Base-by-base conservation (phyloP, 2,797 vertebrate species). In the Anabacerthia variegaticeps region DNA sequence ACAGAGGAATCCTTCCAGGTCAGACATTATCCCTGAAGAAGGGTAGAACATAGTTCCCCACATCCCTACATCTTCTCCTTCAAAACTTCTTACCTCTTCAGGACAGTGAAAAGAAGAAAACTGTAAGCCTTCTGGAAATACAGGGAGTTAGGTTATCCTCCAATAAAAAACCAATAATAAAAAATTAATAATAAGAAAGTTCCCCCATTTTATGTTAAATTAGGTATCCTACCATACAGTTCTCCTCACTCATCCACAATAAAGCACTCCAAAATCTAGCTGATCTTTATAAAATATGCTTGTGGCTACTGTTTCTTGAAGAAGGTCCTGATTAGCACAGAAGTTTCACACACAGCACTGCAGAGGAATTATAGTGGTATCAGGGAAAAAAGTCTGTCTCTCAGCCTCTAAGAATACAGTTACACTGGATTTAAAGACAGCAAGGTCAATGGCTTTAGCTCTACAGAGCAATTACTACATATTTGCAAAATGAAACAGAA, bases 401-500 rank as follows among this genome's bases (percentile, higher is more conserved):
- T 82, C 59, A 69, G 71, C 30, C 44, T 63, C 52, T 71, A 76
- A 63, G 59, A 82, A 56, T n/a, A 36, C 6, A 41, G 13, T 56
- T 76, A 44, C 24, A 52, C 12, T 27, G 67, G 54, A 58, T 89
- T 63, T 81, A 88, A 88, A 91, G 32, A 58, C 19, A 74, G 24
- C 36, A 55, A 94, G 67, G 81, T 87, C 79, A 93, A 79, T 20
- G 32, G 32, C 43, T 89, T 88, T 69, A 62, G 51, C 46, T 89
- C 48, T 36, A 78, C 37, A 84, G 66, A 85, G 76, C 84, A 86
- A 91, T 91, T 26, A 78, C 20, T 39, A 76, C 6, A 7, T 58
- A 84, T 84, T 84, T 92, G 43, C 37, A 88, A 87, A 95, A 90
- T 24, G 13, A 86, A 96, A 88, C 30, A 46, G 62, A 92, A 80